Percentiles rank a stretch among this genome's conserved stretches.
These are phyloP conservation scores for Periophthalmus modestus DNA, from an alignment of 2,113 vertebrate genomes.

Conservation along the genomic window DNA sequence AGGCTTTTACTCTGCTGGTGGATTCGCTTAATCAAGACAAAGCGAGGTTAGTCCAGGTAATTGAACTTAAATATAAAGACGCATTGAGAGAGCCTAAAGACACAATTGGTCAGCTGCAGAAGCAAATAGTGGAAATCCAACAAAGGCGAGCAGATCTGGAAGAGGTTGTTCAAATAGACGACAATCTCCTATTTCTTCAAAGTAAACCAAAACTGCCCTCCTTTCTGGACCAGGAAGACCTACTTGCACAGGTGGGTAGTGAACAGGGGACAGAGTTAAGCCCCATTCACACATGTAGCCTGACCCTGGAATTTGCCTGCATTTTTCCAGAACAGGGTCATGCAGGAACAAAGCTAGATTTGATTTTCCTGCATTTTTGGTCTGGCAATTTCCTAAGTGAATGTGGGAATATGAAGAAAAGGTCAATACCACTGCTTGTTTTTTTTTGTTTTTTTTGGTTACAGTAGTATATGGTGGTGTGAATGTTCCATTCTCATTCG, in stretches of 20 bases:
- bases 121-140: conserved; percentile 18
- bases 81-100: conserved; percentile 6
- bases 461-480: too few species aligned
- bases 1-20: conserved; percentile 9
- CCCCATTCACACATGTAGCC: too few species aligned
- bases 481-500: too few species aligned
- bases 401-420: too few species aligned
- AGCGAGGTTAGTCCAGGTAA: conserved; percentile 11
- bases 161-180: conserved; percentile 29
- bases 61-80: conserved; percentile 28
- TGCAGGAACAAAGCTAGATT: too few species aligned
- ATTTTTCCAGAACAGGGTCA: too few species aligned
- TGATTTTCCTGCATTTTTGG: too few species aligned
- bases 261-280: neutral
- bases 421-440: too few species aligned
- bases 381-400: too few species aligned
- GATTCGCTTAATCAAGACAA: conserved; percentile 1
- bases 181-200: conserved; percentile 33
- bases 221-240: neutral
- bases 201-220: neutral
- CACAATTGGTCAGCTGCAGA: conserved; percentile 15
- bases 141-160: conserved; percentile 24
- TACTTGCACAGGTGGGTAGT: neutral
- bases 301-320: too few species aligned
- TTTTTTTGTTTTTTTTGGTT: too few species aligned